Percentiles rank a stretch among this genome's conserved stretches.
These are phyloP conservation scores for Cecropterus lyciades DNA, from an alignment of 1,140 invertebrate species.

Conservation along the genomic window DNA sequence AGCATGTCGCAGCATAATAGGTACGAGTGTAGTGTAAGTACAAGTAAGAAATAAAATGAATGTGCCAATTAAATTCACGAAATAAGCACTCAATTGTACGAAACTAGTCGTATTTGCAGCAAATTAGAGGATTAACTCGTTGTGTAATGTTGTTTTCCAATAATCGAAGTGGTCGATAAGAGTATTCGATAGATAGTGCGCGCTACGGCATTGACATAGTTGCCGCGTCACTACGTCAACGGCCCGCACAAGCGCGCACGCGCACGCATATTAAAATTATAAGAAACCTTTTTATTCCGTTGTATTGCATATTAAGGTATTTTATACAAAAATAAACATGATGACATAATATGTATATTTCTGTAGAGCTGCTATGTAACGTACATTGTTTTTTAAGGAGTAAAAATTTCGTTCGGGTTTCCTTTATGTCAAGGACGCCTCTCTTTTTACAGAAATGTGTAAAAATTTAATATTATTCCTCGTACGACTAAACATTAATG, in stretches of 20 bases:
- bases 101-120: slow-evolving; percentile 33
- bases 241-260: slow-evolving; percentile 48
- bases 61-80: too few species aligned
- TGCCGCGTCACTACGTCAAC: slow-evolving; percentile 68
- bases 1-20: too few species aligned
- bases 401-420: too few species aligned
- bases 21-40: too few species aligned
- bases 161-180: slow-evolving; percentile 77
- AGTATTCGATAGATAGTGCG: slow-evolving; percentile 71
- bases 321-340: background rate
- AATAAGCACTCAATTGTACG: too few species aligned
- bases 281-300: slow-evolving; percentile 13
- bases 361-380: too few species aligned
- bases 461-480: too few species aligned
- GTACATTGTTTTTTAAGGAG: too few species aligned
- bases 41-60: too few species aligned
- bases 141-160: slow-evolving; percentile 63
- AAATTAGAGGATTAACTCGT: slow-evolving; percentile 30
- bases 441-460: too few species aligned
- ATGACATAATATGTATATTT: background rate
- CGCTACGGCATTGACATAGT: slow-evolving; percentile 78
- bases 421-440: too few species aligned
- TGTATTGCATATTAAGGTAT: background rate
- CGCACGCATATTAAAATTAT: slow-evolving; percentile 16
- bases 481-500: too few species aligned